Conservation (phyloP, 2,113 vertebrate species). For the Cyprinus carpio region DNA sequence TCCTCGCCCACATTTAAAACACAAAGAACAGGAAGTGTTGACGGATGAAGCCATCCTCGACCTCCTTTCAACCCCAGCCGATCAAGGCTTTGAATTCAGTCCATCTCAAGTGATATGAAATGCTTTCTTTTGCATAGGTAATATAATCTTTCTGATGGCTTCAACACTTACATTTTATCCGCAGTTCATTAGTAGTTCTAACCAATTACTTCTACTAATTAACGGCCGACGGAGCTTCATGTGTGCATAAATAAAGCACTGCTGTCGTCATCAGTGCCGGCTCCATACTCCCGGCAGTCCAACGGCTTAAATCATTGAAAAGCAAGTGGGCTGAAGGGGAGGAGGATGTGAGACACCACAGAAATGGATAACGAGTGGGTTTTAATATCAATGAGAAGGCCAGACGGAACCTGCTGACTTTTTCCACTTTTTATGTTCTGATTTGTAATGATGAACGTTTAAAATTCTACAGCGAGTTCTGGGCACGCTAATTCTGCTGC, state of each 20-base stretch:
- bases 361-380: background rate
- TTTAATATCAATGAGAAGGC: slow-evolving; percentile 14
- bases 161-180: background rate
- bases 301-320: slow-evolving; percentile 8
- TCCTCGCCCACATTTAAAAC: background rate
- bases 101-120: slow-evolving; percentile 16
- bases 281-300: slow-evolving; percentile 7
- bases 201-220: slow-evolving; percentile 37
- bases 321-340: slow-evolving; percentile 24
- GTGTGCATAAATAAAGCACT: slow-evolving; percentile 29
- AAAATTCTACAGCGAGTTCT: background rate
- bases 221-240: background rate
- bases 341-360: background rate
- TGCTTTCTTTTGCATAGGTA: slow-evolving; percentile 3
- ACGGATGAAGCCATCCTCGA: background rate
- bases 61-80: background rate
- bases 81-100: slow-evolving; percentile 22
- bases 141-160: slow-evolving; percentile 21
- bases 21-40: slow-evolving; percentile 2
- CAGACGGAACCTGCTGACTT: background rate
- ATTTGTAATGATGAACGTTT: slow-evolving; percentile 1
- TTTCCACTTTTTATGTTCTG: slow-evolving; percentile 1
- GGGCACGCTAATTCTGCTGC: background rate
- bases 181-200: slow-evolving; percentile 15
- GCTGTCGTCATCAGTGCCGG: slow-evolving; percentile 24